Percentiles rank a stretch among this genome's conserved stretches.
Conservation (phyloP, 2,888 invertebrate species). For the Clostera curtula region DNA sequence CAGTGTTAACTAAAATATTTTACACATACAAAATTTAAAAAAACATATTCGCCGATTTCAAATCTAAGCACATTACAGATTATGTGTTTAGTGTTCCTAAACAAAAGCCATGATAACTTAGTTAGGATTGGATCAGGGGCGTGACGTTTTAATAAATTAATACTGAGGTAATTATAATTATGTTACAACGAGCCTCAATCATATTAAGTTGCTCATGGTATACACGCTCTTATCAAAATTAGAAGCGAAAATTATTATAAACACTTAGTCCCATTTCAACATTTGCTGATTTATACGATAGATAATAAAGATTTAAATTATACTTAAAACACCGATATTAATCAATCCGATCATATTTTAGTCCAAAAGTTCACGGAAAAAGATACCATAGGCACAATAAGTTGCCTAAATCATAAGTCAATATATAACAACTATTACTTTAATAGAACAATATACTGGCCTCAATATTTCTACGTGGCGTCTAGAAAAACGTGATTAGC, state of each 20-base stretch:
- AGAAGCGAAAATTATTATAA: conserved; percentile 12
- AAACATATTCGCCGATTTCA: too few species aligned
- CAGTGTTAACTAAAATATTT: too few species aligned
- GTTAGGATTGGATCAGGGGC: conserved; percentile 15
- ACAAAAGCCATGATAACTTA: conserved; percentile 4
- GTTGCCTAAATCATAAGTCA: too few species aligned
- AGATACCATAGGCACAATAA: too few species aligned
- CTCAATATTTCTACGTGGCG: conserved; percentile 12
- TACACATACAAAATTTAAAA: too few species aligned
- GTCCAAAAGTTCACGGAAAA: too few species aligned
- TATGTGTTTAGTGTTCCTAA: not conserved
- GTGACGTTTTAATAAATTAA: conserved; percentile 28
- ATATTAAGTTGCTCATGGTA: conserved; percentile 23
- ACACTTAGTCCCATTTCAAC: not conserved
- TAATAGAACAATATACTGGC: conserved; percentile 19
- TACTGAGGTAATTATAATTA: conserved; percentile 31
- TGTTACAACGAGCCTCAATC: conserved; percentile 24
- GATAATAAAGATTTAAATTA: too few species aligned
- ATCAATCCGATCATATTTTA: too few species aligned
- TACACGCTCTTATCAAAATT: conserved; percentile 4
- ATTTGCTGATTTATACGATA: not conserved
- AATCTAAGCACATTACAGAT: not conserved
- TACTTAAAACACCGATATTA: too few species aligned
- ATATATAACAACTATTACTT: not conserved
- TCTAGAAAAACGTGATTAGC: conserved; percentile 11